Evolutionary conservation across 1,140 invertebrate genomes (phyloP), one percentile per base, ranked within the genome.

Genomic region (Heliconius congener): DNA sequence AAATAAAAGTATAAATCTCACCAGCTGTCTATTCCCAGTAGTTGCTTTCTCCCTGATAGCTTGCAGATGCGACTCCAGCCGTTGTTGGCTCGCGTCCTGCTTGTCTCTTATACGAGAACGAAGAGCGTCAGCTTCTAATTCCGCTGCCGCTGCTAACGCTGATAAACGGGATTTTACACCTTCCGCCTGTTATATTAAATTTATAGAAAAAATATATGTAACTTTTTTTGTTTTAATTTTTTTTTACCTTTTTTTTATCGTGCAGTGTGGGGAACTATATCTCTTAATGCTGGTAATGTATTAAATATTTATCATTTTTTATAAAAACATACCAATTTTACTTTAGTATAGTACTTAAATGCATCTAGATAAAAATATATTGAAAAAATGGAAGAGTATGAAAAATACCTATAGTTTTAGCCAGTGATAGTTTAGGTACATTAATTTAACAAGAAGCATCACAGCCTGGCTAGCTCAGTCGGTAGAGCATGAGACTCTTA

Each of bases 61-160:
- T 78, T 91, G 91, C 46, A 94, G 83, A 37, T 92, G 90, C 0
- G 84, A 87, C 74, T 90, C 87, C 37, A 92, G 86, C 1, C 92
- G 80, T 60, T 81, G 86, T 74, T 91, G 91, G 46, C 88, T 90
- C 9, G 91, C 91, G 79, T 91, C 97, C 94, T 99, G 98, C 94
- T 99, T 99, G 85, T 98, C 97, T 76, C 98, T 96, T 76, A 99
- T 99, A 83, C 98, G 97, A 83, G 98, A 98, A 81, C 98, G 96
- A 9, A 99, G 88, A 84, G 98, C 98, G 91, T 98, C 97, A 42
- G 97, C 97, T 81, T 97, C 98, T 0, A 97, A 97, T 82, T 98
- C 95, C 78, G 98, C 98, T 13, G 98, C 98, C 13, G 97, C 97
- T 83, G 98, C 97, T 5, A 98, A 89, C 0, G 98, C 98, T 18